Evolutionary conservation across 2,113 vertebrate genomes (phyloP).

Genomic region (Urocolius indicus): DNA sequence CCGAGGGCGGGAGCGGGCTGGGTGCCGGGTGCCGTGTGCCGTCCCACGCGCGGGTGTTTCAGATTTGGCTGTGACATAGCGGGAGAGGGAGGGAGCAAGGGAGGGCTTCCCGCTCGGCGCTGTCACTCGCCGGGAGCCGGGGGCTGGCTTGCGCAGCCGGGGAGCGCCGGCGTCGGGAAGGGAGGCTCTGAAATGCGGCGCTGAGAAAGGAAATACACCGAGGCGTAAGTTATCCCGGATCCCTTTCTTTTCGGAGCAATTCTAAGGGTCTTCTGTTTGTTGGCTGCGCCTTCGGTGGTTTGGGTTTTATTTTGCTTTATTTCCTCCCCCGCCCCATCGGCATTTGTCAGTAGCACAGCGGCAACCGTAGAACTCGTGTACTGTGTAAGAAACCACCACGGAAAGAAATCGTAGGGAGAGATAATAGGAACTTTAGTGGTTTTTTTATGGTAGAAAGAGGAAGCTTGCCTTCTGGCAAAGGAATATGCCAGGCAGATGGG

Average conservation of each 20-base stretch:
- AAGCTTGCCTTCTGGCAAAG: neutral
- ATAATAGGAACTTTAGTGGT: neutral
- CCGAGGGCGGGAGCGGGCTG: neutral
- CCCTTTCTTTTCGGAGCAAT: neutral
- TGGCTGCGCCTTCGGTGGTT: neutral
- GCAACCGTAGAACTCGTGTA: neutral
- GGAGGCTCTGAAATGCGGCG: neutral
- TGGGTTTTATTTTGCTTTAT: neutral
- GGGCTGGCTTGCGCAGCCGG: neutral
- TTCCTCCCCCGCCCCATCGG: fast-evolving
- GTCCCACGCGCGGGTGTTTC: neutral
- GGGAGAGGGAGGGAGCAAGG: neutral
- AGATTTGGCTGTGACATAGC: neutral
- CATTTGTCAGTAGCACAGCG: neutral
- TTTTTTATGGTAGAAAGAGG: neutral
- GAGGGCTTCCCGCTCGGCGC: neutral
- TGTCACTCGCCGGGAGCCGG: neutral
- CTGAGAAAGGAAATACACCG: neutral
- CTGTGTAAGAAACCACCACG: neutral
- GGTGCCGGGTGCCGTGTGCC: neutral
- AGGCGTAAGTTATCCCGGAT: neutral
- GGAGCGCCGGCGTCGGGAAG: too few relatives aligned
- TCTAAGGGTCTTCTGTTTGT: too few relatives aligned
- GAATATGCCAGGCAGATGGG: fast-evolving
- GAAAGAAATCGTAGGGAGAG: neutral